Base-by-base conservation (phyloP, 2,113 vertebrate species). In the Pardalotus punctatus region DNA sequence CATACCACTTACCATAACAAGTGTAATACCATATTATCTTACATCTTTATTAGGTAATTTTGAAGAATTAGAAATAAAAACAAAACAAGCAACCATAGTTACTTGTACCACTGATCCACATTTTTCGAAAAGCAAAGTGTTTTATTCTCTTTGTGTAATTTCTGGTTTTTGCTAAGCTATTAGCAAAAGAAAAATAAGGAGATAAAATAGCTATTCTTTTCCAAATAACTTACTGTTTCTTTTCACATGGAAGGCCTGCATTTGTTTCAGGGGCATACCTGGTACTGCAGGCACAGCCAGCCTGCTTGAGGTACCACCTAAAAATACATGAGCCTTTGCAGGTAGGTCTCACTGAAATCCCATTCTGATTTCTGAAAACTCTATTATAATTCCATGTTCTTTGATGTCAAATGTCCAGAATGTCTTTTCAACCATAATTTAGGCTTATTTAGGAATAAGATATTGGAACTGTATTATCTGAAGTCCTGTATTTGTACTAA, bases 61-160 rank as follows among this genome's bases (percentile, higher is more conserved):
- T 43, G 6, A 87, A 48, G 64, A 71, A 77, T 45, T 77, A 33
- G 61, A 85, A 69, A 73, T n/a, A 53, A 54, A 74, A 50, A 8
- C 23, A 80, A 56, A 31, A 5, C 2, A 4, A 23, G 2, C 23
- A 61, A 14, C 1, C 1, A 0, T 21, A n/a, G 5, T 33, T 67
- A 42, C 4, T 60, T 77, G 53, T 57, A 77, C 8, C 18, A 47
- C 25, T 40, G 21, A 42, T 48, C 6, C 36, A 60, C 17, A 58
- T 6, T 42, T 86, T 45, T 54, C 74, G 31, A 25, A 67, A 71
- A 89, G 3, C 7, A 12, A 51, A 48, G 2, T 48, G 17, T 22
- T 86, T 42, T 43, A 2, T 33, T 76, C 16, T 64, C 6, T 47
- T 40, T 27, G 3, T 24, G 9, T 36, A 54, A 64, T 58, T 88